Evolutionary conservation across 2,888 invertebrate species (phyloP), one percentile per base, ranked within the genome.

Genomic region (Xestia xanthographa): DNA sequence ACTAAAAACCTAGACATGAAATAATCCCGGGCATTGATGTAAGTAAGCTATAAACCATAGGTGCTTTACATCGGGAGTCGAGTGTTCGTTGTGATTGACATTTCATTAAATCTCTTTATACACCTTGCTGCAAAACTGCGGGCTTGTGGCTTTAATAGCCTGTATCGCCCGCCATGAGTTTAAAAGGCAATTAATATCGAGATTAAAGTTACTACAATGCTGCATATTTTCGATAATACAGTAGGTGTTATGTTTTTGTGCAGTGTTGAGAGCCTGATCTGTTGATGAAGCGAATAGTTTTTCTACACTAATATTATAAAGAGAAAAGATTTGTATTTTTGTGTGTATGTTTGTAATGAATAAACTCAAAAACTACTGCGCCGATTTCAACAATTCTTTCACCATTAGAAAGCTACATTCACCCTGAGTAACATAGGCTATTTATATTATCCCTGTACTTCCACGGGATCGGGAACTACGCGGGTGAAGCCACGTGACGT

Each of bases 111-210:
- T 70, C 41, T 76, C 70, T 78, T 80, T 45, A 41, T 43, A 41
- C 45, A 72, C 74, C 22, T 17, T 26, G n/a, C 26, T 34, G 38
- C 11, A 14, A 43, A 70, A 69, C 38, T 66, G 66, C 11, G 66
- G 66, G 63, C 66, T 29, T 20, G 71, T 70, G 79, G 38, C n/a
- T 71, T 62, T 63, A 50, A 62, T 29, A 53, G 22, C 70, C 43
- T 26, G 20, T 77, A 79, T 45, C 43, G 50, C 26, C 34, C 34
- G 14, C 43, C 43, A 60, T 62, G 38, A 11, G 26, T 38, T 79
- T 50, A 70, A 79, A 62, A 70, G 38, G 79, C 50, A 77, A 77
- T 79, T 70, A 79, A 79, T 70, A 79, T 62, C 34, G 17, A 70
- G 43, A 69, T 77, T 79, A 38, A 62, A 62, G 14, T 68, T 60